Base-by-base conservation (phyloP, 2,888 invertebrate species). In the Ypsolopha scabrella region DNA sequence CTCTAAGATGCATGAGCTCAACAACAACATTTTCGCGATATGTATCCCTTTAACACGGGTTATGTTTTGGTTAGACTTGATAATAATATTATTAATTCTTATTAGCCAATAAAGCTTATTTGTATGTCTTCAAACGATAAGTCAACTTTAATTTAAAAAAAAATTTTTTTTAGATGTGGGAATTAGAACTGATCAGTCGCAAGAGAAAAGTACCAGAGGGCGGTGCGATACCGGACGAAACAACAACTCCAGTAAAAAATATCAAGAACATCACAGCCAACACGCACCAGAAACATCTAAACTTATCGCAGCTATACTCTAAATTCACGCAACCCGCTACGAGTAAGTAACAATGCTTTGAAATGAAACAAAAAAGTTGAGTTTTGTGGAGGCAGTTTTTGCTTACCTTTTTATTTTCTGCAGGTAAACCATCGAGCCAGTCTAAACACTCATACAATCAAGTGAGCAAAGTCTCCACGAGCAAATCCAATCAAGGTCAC, bases 371-470 rank as follows among this genome's bases (percentile, higher is more conserved):
- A 24, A 24, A 24, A 24, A 24, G 24, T 24, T n/a, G n/a, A 24
- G 24, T 24, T 24, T 24, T 24, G 24, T 24, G 24, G 24, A 13
- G 8, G 9, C 45, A 10, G 13, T 34, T 34, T 33, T n/a, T 10
- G 44, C 44, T 14, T 50, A 44, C 47, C 51, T 2, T 51, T 51
- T 52, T 51, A 7, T 58, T 56, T 55, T 53, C 56, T 56, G 24
- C 74, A 87, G 87, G 80, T 77, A 87, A 87, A 80, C 63, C 76
- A 55, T 78, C 79, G 53, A 73, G 81, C 52, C 87, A 86, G 63
- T 82, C 83, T 14, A 87, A 86, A 64, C 87, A 87, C 62, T 85
- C 86, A 51, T 87, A 87, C 60, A 86, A 85, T 58, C 87, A 87
- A 83, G 83, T 86, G 57, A 87, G 87, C 73, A 86, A 86, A 78